Conservation (phyloP, 37 sponge, comb jelly and placozoan species). For the Bolinopsis microptera region DNA sequence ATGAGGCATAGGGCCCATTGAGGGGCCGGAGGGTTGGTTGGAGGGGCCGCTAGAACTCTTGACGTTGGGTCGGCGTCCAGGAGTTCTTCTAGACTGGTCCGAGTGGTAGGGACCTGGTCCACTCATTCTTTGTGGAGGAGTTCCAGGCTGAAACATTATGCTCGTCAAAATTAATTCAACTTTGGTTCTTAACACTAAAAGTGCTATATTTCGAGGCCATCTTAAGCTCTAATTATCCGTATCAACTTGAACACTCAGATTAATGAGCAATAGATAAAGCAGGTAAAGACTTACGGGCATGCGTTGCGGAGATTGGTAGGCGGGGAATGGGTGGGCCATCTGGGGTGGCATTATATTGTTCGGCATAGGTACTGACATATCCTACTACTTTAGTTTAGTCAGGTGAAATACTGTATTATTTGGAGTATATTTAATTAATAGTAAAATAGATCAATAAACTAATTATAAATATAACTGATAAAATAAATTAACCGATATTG, state of each 20-base stretch:
- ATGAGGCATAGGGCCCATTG: slow-evolving; percentile 52
- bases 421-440: too few relatives aligned
- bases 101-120: slow-evolving; percentile 19
- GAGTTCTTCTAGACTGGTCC: slow-evolving; percentile 18
- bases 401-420: background rate
- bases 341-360: slow-evolving; percentile 54
- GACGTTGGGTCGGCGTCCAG: background rate
- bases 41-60: background rate
- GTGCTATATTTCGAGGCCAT: too few relatives aligned
- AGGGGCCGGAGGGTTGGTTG: background rate
- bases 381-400: background rate
- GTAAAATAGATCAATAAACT: too few relatives aligned
- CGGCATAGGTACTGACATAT: slow-evolving; percentile 42
- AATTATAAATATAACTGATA: too few relatives aligned
- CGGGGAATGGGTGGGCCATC: slow-evolving; percentile 26
- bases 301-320: background rate
- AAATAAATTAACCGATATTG: too few relatives aligned
- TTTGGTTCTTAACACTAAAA: background rate
- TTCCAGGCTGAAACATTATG: background rate
- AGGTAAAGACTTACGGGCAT: too few relatives aligned
- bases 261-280: too few relatives aligned
- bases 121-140: slow-evolving; percentile 54
- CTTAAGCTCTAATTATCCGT: too few relatives aligned
- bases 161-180: background rate
- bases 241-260: too few relatives aligned